Evolutionary conservation across 2,797 vertebrate species (phyloP).

Genomic region (Todus mexicanus): DNA sequence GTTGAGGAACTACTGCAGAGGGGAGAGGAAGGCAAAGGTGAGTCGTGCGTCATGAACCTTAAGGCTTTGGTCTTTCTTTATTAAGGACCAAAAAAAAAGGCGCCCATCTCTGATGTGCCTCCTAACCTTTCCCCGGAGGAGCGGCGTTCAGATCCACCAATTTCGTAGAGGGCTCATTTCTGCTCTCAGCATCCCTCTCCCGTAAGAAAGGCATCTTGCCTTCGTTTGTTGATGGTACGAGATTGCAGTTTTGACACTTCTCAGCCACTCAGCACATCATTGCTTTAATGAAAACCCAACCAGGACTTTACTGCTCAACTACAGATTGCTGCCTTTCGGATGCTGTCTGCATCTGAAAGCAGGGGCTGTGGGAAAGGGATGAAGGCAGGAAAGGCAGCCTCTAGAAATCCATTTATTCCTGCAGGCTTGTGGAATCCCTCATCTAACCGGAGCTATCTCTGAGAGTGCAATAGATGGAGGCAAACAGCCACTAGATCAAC

Average conservation of each 20-base stretch:
- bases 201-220: neutral
- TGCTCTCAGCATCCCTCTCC: neutral
- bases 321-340: neutral
- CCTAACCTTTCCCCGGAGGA: neutral
- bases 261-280: slow-evolving; percentile 51
- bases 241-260: slow-evolving; percentile 58
- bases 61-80: neutral
- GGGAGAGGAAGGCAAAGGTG: neutral
- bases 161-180: neutral
- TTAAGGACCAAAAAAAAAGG: neutral
- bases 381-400: neutral
- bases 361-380: neutral
- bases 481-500: neutral
- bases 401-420: slow-evolving; percentile 1
- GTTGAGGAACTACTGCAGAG: neutral
- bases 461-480: neutral
- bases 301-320: slow-evolving; percentile 10
- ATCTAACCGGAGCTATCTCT: neutral
- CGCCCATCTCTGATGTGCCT: neutral
- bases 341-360: slow-evolving; percentile 41
- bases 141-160: neutral
- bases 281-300: slow-evolving; percentile 48
- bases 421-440: neutral
- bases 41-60: neutral
- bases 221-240: slow-evolving; percentile 9